Percentiles rank a stretch among this genome's conserved stretches.
phyloP scores from a whole-genome alignment of 2,888 invertebrate genomes.

The Aplocera efformata region DNA sequence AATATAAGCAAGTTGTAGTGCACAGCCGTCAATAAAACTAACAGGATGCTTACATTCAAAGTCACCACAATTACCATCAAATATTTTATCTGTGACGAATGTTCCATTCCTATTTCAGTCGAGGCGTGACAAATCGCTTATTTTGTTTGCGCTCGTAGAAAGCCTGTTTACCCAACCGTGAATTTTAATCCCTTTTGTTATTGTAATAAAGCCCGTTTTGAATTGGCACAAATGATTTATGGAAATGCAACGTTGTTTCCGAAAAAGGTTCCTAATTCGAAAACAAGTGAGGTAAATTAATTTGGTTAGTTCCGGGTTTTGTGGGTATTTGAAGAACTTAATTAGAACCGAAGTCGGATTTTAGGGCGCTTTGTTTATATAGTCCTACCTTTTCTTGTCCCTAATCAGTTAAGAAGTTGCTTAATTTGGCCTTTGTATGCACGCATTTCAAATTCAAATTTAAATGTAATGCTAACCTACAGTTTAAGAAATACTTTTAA shows the following conservation, averaged over 20 bases:
- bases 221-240: constrained; percentile 22
- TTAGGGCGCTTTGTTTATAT: too few relatives aligned
- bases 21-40: too few relatives aligned
- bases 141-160: constrained; percentile 36
- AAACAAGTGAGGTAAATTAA: constrained; percentile 31
- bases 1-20: too few relatives aligned
- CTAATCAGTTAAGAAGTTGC: too few relatives aligned
- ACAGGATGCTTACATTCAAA: too few relatives aligned
- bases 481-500: too few relatives aligned
- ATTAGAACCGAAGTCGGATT: constrained; percentile 7
- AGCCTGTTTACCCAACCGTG: constrained; percentile 20
- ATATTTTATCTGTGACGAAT: constrained; percentile 45
- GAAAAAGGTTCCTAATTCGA: constrained; percentile 29
- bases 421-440: too few relatives aligned
- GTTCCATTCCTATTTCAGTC: constrained; percentile 48
- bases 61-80: too few relatives aligned
- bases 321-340: constrained; percentile 25
- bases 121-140: constrained; percentile 42
- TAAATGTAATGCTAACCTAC: too few relatives aligned
- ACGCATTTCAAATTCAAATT: too few relatives aligned
- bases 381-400: too few relatives aligned
- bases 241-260: constrained; percentile 14
- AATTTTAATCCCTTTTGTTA: constrained; percentile 24
- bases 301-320: constrained; percentile 27
- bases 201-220: constrained; percentile 24